phyloP scores from a whole-genome alignment of 2,113 vertebrate genomes.

The Otocyon megalotis region DNA sequence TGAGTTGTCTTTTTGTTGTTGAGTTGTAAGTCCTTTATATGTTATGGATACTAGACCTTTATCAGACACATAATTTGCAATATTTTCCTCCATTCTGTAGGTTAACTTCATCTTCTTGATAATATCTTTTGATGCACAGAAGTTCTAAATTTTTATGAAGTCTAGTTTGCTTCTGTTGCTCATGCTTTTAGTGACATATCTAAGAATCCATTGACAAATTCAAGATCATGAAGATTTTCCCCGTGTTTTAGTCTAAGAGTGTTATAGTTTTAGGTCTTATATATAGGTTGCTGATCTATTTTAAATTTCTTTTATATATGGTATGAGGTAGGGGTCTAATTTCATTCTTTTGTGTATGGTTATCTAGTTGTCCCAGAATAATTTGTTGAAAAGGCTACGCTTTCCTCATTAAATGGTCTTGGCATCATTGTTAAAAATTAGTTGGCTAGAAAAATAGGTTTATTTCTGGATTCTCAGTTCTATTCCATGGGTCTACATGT shows the following conservation, averaged over 20 bases:
- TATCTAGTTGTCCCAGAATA: neutral
- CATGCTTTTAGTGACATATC: neutral
- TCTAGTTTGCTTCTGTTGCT: neutral
- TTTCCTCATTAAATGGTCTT: neutral
- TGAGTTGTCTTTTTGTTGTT: neutral
- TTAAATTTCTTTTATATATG: slow-evolving; percentile 27
- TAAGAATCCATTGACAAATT: neutral
- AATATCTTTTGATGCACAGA: neutral
- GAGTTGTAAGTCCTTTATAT: neutral
- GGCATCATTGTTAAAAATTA: slow-evolving; percentile 1
- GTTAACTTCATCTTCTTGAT: neutral
- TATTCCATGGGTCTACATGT: neutral
- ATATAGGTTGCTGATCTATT: neutral
- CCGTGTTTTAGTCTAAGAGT: neutral
- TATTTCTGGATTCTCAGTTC: slow-evolving; percentile 20
- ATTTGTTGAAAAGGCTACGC: neutral
- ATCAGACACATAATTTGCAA: neutral
- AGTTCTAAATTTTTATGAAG: slow-evolving; percentile 15
- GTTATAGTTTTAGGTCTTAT: neutral
- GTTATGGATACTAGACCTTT: neutral
- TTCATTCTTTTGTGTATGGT: neutral
- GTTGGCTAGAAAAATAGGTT: neutral
- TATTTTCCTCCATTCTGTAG: neutral
- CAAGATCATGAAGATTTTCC: neutral
- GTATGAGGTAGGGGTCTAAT: neutral